These are phyloP conservation scores for Ephydatia muelleri DNA, from an alignment of 37 sponge, comb jelly and placozoan species.

Conservation along the genomic window DNA sequence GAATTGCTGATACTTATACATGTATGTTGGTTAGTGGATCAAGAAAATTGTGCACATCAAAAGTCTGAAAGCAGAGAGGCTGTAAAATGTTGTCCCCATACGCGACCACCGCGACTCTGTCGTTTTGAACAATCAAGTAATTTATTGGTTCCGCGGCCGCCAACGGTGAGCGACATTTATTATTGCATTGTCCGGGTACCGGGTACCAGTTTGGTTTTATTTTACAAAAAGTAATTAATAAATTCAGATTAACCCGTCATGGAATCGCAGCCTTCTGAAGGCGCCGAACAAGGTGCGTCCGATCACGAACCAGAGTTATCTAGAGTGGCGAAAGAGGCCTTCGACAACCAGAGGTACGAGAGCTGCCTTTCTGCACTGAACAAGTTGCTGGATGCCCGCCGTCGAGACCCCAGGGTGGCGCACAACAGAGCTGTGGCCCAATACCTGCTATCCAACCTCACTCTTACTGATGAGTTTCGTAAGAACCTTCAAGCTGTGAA, in stretches of 20 bases:
- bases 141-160: too few relatives aligned
- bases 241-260: background rate
- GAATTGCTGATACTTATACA: too few relatives aligned
- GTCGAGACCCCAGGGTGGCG: slow-evolving; percentile 68
- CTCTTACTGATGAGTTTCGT: slow-evolving; percentile 87
- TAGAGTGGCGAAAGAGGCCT: slow-evolving; percentile 58
- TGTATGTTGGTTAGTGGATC: too few relatives aligned
- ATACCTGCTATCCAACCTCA: slow-evolving; percentile 82
- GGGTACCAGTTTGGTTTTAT: background rate
- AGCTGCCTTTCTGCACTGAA: slow-evolving; percentile 80
- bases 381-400: slow-evolving; percentile 67
- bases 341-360: slow-evolving; percentile 74
- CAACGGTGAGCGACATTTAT: too few relatives aligned
- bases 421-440: slow-evolving; percentile 88
- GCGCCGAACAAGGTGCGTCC: slow-evolving; percentile 1
- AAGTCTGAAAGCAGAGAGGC: too few relatives aligned
- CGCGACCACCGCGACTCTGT: too few relatives aligned
- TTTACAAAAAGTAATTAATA: background rate
- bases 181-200: too few relatives aligned
- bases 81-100: too few relatives aligned
- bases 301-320: slow-evolving; percentile 61
- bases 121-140: too few relatives aligned
- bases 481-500: slow-evolving; percentile 59
- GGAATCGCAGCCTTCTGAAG: background rate
- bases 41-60: too few relatives aligned